Evolutionary conservation across 2,113 vertebrate species (phyloP), one percentile per base, ranked within the genome.

Genomic region (Loxodonta africana): DNA sequence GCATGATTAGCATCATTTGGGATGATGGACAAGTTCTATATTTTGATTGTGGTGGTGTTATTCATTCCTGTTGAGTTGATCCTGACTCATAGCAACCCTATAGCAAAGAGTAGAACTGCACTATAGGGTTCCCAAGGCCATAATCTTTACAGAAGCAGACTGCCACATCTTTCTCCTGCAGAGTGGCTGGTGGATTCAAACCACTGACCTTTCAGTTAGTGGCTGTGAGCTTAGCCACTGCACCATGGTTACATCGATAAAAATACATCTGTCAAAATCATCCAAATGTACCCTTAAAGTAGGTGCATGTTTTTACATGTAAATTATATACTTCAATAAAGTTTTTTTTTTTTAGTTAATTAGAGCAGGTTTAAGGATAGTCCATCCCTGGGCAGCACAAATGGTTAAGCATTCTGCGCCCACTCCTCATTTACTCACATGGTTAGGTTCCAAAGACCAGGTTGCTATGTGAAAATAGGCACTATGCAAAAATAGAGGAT

Each of bases 261-360:
- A 60, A 8, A 73, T 18, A 8, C n/a, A 60, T 23, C 51, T 20
- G 33, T 28, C 41, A 25, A 30, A 86, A 9, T 71, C 51, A 4
- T n/a, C 63, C 41, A 48, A 4, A 48, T 51, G 18, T 8, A 41
- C 8, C 48, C 53, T 80, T 46, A 25, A 12, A 48, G 60, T 25
- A 23, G 8, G 10, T 23, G 18, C 0, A 0, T n/a, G 12, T 28
- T 44, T 17, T 8, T 0, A 0, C 41, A 30, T 7, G 8, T 28
- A 53, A 57, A 89, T 74, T 53, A 37, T 33, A 65, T 0, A 30
- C 44, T 2, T 74, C 33, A 26, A 14, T 33, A 85, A 90, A 9
- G 8, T 12, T 4, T 18, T 53, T 21, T 81, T 28, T 67, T 73
- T 20, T 37, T 73, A n/a, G 48, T 25, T 80, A 28, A 30, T 62